Conservation (phyloP, 1,140 invertebrate species). For the Papilio polytes region DNA sequence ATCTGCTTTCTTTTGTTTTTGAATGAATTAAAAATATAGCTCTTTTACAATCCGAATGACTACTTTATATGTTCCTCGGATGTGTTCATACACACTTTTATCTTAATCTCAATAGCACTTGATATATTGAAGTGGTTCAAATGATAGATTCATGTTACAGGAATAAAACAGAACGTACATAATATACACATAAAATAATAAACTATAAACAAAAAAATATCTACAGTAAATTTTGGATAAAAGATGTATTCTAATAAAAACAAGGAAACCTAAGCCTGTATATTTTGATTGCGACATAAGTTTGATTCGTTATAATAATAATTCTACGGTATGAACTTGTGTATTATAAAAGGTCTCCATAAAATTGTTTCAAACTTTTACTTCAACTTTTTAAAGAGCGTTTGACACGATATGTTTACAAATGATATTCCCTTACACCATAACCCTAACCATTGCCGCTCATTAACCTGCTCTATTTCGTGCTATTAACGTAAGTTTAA, state of each 20-base stretch:
- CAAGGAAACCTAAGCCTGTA: too few relatives aligned
- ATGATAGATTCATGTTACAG: not conserved
- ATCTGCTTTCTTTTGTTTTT: not conserved
- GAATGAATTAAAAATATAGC: not conserved
- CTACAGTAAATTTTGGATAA: not conserved
- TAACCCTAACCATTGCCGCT: slow-evolving; percentile 15
- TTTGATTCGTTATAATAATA: not conserved
- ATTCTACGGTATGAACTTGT: not conserved
- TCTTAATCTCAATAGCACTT: slow-evolving; percentile 4
- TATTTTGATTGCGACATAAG: not conserved
- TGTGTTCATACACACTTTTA: not conserved
- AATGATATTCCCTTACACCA: not conserved
- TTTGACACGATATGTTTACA: not conserved
- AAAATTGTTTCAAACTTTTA: not conserved
- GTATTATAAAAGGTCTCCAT: not conserved
- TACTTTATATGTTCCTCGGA: not conserved
- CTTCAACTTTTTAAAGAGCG: not conserved
- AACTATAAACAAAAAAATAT: too few relatives aligned
- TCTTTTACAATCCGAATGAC: not conserved
- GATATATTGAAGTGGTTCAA: not conserved
- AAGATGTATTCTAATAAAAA: too few relatives aligned
- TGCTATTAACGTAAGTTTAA: slow-evolving; percentile 24
- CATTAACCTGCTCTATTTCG: slow-evolving; percentile 33
- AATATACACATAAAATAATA: not conserved
- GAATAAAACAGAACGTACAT: not conserved